Evolutionary conservation across 2,888 invertebrate genomes (phyloP).

Genomic region (Drosophila vallismaia): DNA sequence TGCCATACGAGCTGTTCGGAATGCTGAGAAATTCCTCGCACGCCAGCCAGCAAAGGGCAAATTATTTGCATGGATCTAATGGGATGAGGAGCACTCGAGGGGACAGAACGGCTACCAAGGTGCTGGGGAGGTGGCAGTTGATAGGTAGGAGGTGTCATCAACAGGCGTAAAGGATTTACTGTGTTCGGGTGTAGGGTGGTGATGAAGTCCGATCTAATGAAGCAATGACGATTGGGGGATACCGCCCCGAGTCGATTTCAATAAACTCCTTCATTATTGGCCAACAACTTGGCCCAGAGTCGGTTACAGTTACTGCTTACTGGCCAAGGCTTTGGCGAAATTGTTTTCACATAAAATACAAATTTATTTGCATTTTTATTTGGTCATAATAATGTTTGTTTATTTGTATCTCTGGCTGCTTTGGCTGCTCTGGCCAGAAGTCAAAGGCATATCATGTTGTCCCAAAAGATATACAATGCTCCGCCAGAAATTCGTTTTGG

Average conservation of each 20-base stretch:
- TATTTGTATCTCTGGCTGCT: conserved; percentile 51
- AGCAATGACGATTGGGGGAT: conserved; percentile 48
- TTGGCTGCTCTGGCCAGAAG: conserved; percentile 44
- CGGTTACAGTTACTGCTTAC: conserved; percentile 22
- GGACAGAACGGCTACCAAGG: conserved; percentile 2
- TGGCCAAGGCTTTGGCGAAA: conserved; percentile 57
- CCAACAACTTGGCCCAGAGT: conserved; percentile 33
- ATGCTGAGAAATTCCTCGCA: conserved; percentile 69
- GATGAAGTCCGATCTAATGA: conserved; percentile 35
- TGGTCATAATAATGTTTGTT: conserved; percentile 76
- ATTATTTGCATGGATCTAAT: conserved; percentile 64
- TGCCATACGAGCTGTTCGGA: conserved; percentile 18
- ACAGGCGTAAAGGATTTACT: conserved; percentile 34
- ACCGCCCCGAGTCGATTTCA: conserved; percentile 59
- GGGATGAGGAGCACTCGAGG: neutral
- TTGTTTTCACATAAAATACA: conserved; percentile 77
- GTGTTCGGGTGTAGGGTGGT: neutral
- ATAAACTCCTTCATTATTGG: conserved; percentile 71
- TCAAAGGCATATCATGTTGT: conserved; percentile 50
- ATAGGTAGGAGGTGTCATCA: conserved; percentile 36
- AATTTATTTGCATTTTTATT: conserved; percentile 81
- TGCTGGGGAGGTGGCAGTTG: conserved; percentile 7
- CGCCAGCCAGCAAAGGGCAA: conserved; percentile 66
- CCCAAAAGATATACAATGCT: conserved; percentile 52
- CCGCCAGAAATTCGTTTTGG: conserved; percentile 42